Conservation (phyloP, 2,888 invertebrate species). For the Nycteola revayana region DNA sequence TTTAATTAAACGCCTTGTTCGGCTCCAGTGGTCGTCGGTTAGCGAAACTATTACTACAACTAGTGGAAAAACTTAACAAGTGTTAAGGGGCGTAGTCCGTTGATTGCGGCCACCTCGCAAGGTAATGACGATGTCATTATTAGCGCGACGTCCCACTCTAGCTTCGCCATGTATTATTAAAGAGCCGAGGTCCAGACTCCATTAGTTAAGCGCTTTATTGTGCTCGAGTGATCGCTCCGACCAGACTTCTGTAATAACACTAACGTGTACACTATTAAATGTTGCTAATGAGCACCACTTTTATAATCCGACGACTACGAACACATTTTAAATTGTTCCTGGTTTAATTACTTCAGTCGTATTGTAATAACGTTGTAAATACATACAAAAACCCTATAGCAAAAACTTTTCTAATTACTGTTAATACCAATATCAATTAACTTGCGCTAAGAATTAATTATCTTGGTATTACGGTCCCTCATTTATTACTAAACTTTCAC, state of each 20-base stretch:
- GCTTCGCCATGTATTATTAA: constrained; percentile 14
- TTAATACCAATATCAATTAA: constrained; percentile 78
- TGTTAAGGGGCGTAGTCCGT: constrained; percentile 45
- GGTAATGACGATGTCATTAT: constrained; percentile 39
- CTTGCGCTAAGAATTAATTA: constrained; percentile 78
- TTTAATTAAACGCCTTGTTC: constrained; percentile 75
- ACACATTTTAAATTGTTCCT: constrained; percentile 10
- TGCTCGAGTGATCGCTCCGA: constrained; percentile 17
- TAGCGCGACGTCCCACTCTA: constrained; percentile 14
- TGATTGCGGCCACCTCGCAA: constrained; percentile 26
- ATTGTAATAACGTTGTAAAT: constrained; percentile 22
- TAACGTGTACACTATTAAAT: constrained; percentile 23
- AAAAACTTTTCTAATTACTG: constrained; percentile 79
- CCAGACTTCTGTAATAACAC: constrained; percentile 19
- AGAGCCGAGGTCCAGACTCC: background rate
- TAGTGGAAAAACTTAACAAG: constrained; percentile 61
- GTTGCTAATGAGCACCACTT: constrained; percentile 20
- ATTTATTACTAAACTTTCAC: constrained; percentile 78
- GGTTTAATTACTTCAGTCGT: no score
- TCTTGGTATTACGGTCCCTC: constrained; percentile 72
- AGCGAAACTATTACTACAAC: constrained; percentile 63
- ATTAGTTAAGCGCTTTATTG: constrained; percentile 27
- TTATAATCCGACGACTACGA: constrained; percentile 9
- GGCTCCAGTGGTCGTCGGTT: constrained; percentile 64
- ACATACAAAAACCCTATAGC: constrained; percentile 49